Conservation (phyloP, 1,140 invertebrate genomes). For the Eubasilissa regina region DNA sequence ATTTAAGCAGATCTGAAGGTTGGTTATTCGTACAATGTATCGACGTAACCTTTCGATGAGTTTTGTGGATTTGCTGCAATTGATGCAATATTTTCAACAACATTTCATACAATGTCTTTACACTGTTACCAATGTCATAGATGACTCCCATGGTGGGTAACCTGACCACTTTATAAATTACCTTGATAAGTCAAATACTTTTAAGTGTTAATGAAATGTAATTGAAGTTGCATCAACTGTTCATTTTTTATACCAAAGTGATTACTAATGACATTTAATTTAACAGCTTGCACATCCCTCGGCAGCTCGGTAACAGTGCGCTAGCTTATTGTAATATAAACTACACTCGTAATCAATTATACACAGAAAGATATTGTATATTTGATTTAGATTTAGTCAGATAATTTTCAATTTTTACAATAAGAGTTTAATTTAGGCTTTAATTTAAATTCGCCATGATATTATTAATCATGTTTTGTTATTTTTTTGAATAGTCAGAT, state of each 20-base stretch:
- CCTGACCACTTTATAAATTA: constrained; percentile 54
- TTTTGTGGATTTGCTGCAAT: constrained; percentile 50
- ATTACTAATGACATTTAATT: constrained; percentile 61
- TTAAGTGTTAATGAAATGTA: constrained; percentile 50
- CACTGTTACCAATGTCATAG: constrained; percentile 38
- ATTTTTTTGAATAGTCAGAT: constrained; percentile 24
- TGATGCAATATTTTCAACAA: constrained; percentile 54
- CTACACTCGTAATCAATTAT: constrained; percentile 51
- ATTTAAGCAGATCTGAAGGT: constrained; percentile 58
- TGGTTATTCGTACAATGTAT: constrained; percentile 35
- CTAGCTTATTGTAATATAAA: constrained; percentile 57
- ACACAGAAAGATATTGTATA: constrained; percentile 47
- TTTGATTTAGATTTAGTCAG: constrained; percentile 56
- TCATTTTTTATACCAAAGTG: constrained; percentile 61
- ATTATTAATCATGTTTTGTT: constrained; percentile 40
- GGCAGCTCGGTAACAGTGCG: constrained; percentile 58
- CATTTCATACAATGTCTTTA: constrained; percentile 39
- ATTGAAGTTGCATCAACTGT: constrained; percentile 58
- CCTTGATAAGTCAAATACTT: constrained; percentile 38
- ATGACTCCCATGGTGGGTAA: constrained; percentile 23
- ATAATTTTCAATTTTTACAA: constrained; percentile 48
- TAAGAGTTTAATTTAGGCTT: constrained; percentile 42
- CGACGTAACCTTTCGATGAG: constrained; percentile 35
- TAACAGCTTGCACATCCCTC: constrained; percentile 54
- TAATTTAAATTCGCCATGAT: constrained; percentile 41